Evolutionary conservation across 2,113 vertebrate genomes (phyloP), one percentile per base, ranked within the genome.

Genomic region (Pedetes capensis): DNA sequence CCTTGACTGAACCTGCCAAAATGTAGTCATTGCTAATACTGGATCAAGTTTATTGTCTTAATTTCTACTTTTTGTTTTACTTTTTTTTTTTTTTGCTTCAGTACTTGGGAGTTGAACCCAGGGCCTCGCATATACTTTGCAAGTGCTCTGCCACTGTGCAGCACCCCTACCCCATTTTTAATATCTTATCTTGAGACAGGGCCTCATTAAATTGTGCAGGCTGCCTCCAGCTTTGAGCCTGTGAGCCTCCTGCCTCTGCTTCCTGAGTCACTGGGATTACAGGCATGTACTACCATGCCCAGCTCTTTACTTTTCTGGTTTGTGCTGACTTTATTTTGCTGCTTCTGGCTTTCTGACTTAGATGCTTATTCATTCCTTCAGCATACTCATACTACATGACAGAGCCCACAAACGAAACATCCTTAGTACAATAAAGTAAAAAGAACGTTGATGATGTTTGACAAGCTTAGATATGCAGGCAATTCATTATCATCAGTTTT

Each of bases 51-150:
- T 51, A 66, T 32, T 91, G 37, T 61, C 18, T 79, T 82, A 94
- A 89, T 81, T 89, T 75, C 51, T 81, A 39, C 12, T 75, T 96
- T 93, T 86, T 89, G 71, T 11, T 90, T 55, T 78, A 86, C 32
- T 78, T 83, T 37, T 32, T 20, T 87, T 94, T 44, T 81, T 61
- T n/a, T n/a, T n/a, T n/a, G n/a, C n/a, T n/a, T n/a, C n/a, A n/a
- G n/a, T n/a, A n/a, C n/a, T n/a, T n/a, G n/a, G n/a, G n/a, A n/a
- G n/a, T n/a, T n/a, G n/a, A n/a, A n/a, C n/a, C n/a, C n/a, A n/a
- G n/a, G n/a, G n/a, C n/a, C n/a, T n/a, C n/a, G n/a, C n/a, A n/a
- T n/a, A n/a, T n/a, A n/a, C n/a, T n/a, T n/a, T n/a, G n/a, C n/a
- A n/a, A n/a, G n/a, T n/a, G n/a, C n/a, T n/a, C n/a, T n/a, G n/a